A percentile compares a stretch with the other conserved stretches of the same genome.
These are phyloP conservation scores for Vulpes vulpes DNA, from an alignment of 2,113 vertebrate genomes.

Conservation along the genomic window DNA sequence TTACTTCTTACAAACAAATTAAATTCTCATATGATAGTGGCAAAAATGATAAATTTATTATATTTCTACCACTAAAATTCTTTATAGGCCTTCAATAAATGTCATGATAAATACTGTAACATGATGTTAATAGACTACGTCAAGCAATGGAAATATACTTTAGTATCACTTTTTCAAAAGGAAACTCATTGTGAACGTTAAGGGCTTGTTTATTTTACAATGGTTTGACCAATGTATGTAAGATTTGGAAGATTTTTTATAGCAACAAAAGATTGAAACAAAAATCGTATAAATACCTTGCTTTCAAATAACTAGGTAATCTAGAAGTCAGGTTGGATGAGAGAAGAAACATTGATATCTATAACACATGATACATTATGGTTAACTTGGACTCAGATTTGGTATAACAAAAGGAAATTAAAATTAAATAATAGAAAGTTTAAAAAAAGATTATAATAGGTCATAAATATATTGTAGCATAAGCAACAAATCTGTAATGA, in stretches of 20 bases:
- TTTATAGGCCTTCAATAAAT: neutral
- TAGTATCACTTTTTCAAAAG: neutral
- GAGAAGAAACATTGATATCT: neutral
- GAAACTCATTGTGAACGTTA: neutral
- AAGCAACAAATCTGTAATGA: neutral
- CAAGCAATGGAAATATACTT: neutral
- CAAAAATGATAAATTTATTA: neutral
- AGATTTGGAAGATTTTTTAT: neutral
- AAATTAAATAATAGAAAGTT: neutral
- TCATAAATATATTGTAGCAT: neutral
- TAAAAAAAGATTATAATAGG: neutral
- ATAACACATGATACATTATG: neutral
- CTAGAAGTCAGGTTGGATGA: neutral
- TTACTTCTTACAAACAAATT: constrained; percentile 15
- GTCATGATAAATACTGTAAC: neutral
- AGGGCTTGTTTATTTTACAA: neutral
- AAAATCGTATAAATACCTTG: neutral
- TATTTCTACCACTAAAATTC: neutral
- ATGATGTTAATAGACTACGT: neutral
- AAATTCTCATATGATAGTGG: neutral
- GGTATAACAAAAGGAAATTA: neutral
- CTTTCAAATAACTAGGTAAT: neutral
- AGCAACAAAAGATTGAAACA: neutral
- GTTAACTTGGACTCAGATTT: neutral
- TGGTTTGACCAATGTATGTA: neutral